Evolutionary conservation across 2,888 invertebrate genomes (phyloP).

Genomic region (Plagodis pulveraria): DNA sequence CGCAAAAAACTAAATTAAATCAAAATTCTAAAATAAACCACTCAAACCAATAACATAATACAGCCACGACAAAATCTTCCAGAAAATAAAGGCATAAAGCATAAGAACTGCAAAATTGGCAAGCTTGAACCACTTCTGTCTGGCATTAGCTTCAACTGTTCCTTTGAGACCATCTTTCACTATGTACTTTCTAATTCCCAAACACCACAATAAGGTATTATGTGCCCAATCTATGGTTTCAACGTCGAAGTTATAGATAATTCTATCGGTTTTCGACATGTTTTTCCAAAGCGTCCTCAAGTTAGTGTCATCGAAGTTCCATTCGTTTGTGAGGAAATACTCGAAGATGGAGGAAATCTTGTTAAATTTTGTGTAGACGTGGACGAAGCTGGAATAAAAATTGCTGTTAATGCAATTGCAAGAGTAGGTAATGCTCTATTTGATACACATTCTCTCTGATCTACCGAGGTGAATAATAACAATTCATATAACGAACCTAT

Average conservation of each 20-base stretch:
- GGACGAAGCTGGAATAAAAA: conserved; percentile 24
- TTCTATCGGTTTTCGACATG: conserved; percentile 24
- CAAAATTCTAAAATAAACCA: not conserved
- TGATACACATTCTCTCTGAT: no score
- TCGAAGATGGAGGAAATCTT: conserved; percentile 2
- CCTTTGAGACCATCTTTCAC: conserved; percentile 26
- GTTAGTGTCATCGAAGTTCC: conserved; percentile 28
- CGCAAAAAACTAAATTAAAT: no score
- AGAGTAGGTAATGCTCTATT: no score
- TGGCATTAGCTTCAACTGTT: not conserved
- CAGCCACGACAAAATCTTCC: not conserved
- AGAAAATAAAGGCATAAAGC: conserved; percentile 3
- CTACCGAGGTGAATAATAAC: no score
- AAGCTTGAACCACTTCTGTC: conserved; percentile 15
- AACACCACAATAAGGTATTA: conserved; percentile 6
- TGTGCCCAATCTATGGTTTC: conserved; percentile 14
- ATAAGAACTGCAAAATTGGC: conserved; percentile 4
- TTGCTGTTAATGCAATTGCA: no score
- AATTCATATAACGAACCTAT: no score
- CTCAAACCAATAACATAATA: not conserved
- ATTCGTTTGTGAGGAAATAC: conserved; percentile 26
- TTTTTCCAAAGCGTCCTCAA: conserved; percentile 6
- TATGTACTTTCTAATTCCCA: conserved; percentile 29
- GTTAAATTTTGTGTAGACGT: conserved; percentile 32
- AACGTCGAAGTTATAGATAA: conserved; percentile 30